These are phyloP conservation scores for Cecidostiba fungosa DNA, from an alignment of 2,888 invertebrate genomes.

Conservation along the genomic window DNA sequence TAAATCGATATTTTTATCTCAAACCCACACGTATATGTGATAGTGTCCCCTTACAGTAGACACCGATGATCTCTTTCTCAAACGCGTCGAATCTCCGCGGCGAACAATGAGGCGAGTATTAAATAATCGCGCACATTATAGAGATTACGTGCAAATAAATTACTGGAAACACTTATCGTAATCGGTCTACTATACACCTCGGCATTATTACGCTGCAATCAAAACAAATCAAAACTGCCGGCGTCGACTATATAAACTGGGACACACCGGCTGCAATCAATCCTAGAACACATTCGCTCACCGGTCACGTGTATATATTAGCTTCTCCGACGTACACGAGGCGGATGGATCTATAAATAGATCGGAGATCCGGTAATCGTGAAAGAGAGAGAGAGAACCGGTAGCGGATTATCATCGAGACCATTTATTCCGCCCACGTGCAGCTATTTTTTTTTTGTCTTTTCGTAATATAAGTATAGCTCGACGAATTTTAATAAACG, in stretches of 20 bases:
- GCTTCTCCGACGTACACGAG: not conserved
- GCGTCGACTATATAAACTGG: not conserved
- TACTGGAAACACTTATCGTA: not conserved
- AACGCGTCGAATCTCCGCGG: not conserved
- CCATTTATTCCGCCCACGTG: not conserved
- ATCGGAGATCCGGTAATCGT: constrained; percentile 33
- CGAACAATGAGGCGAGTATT: not conserved
- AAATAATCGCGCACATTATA: not conserved
- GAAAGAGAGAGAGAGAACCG: not conserved
- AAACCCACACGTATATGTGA: not conserved
- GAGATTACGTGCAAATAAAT: not conserved
- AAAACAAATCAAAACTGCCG: not conserved
- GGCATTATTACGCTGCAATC: not conserved
- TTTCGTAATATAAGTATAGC: too few species aligned
- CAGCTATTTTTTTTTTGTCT: not conserved
- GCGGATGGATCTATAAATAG: constrained; percentile 3
- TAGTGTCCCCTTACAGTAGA: not conserved
- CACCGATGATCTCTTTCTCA: too few species aligned
- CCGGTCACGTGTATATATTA: not conserved
- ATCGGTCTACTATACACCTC: constrained; percentile 4
- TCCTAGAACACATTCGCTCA: not conserved
- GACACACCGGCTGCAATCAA: constrained; percentile 11
- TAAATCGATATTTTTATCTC: constrained; percentile 2
- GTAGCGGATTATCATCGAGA: not conserved
- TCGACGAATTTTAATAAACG: not conserved